Base-by-base conservation (phyloP, 2,113 vertebrate genomes). In the Pithys albifrons region DNA sequence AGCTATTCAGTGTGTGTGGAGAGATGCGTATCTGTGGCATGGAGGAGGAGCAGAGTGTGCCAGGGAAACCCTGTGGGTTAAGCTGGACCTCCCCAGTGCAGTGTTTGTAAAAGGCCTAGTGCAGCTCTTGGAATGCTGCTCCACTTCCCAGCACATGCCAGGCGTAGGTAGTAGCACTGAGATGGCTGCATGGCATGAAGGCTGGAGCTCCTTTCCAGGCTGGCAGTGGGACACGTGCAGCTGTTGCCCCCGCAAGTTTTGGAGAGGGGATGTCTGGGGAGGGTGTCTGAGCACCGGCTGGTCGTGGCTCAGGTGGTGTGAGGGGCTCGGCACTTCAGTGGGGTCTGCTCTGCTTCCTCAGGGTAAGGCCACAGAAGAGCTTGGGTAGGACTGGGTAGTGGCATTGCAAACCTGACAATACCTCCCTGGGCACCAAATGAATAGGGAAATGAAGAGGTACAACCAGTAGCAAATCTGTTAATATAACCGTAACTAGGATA, bases 241-340 rank as follows among this genome's bases (percentile, higher is more conserved):
- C 17, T 48, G 28, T 7, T 77, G 54, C 3, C 23, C 20, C 41
- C 66, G 59, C 37, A 27, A 35, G 4, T 33, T 75, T 35, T 83
- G 58, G 67, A 45, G 78, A 27, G 43, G 14, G 37, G 24, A 3
- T 0, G 16, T 18, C 48, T 72, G 14, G 1, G 2, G 22, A 28
- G 1, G 0, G 8, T 35, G 24, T 10, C 55, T 12, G 46, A 25
- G 35, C 12, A 17, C 61, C 46, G 48, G 7, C 22, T 71, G 43
- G 2, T 14, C 12, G 10, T 51, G 43, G 18, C 66, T 52, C 0
- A 3, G 28, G n/a, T 0, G 0, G 13, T 3, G 9, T 5, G 5
- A 31, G 61, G n/a, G 66, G 55, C 69, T 65, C 14, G 4, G 54
- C 23, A 23, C 58, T 31, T 19, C 33, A 2, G 37, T 29, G 33